Evolutionary conservation across 1,140 invertebrate genomes (phyloP), one percentile per base, ranked within the genome.

Genomic region (Harpegnathos saltator): DNA sequence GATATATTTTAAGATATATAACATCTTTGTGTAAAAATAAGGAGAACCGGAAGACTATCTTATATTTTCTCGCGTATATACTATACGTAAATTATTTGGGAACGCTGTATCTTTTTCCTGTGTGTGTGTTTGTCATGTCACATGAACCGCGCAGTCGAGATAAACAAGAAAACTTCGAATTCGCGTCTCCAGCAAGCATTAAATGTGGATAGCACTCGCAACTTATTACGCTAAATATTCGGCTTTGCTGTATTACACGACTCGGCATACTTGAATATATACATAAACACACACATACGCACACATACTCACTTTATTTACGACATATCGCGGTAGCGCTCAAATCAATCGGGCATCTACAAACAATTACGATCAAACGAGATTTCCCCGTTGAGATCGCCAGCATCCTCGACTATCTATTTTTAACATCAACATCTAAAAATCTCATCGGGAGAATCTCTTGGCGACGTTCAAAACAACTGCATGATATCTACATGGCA

Each of bases 61-160:
- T 86, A 85, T 78, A 85, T 78, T 58, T 5, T 56, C 29, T 72
- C 84, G 71, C 77, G 12, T 91, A 86, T 66, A 90, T 66, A 90
- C 85, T 90, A 84, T 85, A 91, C 85, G 87, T 90, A 90, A 90
- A 88, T 90, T 90, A 85, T 88, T 87, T 83, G 85, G 85, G 81
- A 89, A 86, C n/a, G n/a, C 86, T 91, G 73, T 93, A 86, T 89
- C 90, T 88, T 90, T 85, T 92, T 90, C 85, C 74, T 87, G 87
- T 92, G 88, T 92, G 88, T 91, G 88, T 91, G 89, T 86, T 91
- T 92, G 85, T 92, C 90, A 88, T 92, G 90, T 91, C 84, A 90
- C 90, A 88, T 89, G 89, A 87, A 74, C 71, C 80, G 82, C 86
- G 15, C 54, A 75, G n/a, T 72, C 62, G 50, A 58, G 58, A 75